These are phyloP conservation scores for Drosophila demipolita DNA, from an alignment of 2,888 invertebrate species.

Conservation along the genomic window DNA sequence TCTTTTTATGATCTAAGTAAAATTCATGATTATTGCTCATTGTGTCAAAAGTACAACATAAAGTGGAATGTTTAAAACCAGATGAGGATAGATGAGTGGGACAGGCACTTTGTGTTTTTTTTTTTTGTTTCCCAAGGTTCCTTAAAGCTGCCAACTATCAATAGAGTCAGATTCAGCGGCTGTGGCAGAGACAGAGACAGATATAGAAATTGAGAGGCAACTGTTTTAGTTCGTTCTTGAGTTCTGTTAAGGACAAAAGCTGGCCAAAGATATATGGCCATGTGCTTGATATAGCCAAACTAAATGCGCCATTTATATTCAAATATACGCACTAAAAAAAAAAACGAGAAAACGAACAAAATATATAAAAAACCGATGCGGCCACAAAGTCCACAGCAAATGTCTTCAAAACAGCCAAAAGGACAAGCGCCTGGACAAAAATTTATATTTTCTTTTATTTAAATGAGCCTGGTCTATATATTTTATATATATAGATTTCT, in stretches of 20 bases:
- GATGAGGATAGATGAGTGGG: conserved; percentile 67
- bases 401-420: conserved; percentile 54
- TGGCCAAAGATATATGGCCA: conserved; percentile 73
- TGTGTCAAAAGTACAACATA: conserved; percentile 81
- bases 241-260: conserved; percentile 55
- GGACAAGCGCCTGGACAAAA: conserved; percentile 67
- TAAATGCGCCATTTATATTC: conserved; percentile 82
- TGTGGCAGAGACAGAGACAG: conserved; percentile 4
- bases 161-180: conserved; percentile 46
- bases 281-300: conserved; percentile 82
- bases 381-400: conserved; percentile 64
- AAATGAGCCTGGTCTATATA: conserved; percentile 67
- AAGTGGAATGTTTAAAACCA: conserved; percentile 81
- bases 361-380: conserved; percentile 53
- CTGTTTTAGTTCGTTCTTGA: conserved; percentile 27
- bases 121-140: conserved; percentile 19
- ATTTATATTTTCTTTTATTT: conserved; percentile 77
- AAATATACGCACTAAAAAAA: conserved; percentile 77
- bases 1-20: conserved; percentile 74
- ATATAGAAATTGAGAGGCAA: conserved; percentile 14
- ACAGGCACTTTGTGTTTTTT: conserved; percentile 42
- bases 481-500: conserved; percentile 12
- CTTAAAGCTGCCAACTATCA: conserved; percentile 69
- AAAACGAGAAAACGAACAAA: conserved; percentile 72
- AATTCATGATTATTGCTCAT: conserved; percentile 82